Evolutionary conservation across 2,888 invertebrate species (phyloP).

Genomic region (Temnothorax rugatulus): DNA sequence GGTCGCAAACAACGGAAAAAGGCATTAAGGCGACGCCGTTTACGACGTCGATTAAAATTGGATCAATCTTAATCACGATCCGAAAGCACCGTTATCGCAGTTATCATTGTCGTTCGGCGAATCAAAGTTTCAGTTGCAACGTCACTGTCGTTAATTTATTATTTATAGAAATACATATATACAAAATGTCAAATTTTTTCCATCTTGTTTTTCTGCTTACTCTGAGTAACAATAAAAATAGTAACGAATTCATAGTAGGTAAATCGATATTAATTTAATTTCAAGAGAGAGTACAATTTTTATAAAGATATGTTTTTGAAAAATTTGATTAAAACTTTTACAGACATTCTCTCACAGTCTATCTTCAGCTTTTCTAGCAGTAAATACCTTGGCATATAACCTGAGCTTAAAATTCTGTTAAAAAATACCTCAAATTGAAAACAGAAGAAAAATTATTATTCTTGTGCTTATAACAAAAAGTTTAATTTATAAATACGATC

Average conservation of each 20-base stretch:
- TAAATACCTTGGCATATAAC: background rate
- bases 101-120: constrained; percentile 10
- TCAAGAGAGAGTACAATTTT: background rate
- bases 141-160: constrained; percentile 1
- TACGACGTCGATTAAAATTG: constrained; percentile 38
- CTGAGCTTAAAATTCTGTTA: background rate
- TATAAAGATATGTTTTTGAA: background rate
- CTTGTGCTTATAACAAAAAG: background rate
- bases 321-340: background rate
- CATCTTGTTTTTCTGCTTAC: background rate
- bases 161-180: constrained; percentile 4
- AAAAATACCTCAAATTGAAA: background rate
- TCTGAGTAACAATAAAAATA: constrained; percentile 12
- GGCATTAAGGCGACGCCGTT: background rate
- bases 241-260: background rate
- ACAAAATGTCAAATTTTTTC: background rate
- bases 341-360: background rate
- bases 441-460: background rate
- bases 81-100: background rate
- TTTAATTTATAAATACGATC: background rate
- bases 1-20: constrained; percentile 25
- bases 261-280: background rate
- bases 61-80: constrained; percentile 20
- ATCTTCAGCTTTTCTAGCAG: background rate
- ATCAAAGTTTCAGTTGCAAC: constrained; percentile 24